A percentile compares a stretch with the other conserved stretches of the same genome.
These are phyloP conservation scores for Carettochelys insculpta DNA, from an alignment of 2,113 vertebrate genomes.

Conservation along the genomic window DNA sequence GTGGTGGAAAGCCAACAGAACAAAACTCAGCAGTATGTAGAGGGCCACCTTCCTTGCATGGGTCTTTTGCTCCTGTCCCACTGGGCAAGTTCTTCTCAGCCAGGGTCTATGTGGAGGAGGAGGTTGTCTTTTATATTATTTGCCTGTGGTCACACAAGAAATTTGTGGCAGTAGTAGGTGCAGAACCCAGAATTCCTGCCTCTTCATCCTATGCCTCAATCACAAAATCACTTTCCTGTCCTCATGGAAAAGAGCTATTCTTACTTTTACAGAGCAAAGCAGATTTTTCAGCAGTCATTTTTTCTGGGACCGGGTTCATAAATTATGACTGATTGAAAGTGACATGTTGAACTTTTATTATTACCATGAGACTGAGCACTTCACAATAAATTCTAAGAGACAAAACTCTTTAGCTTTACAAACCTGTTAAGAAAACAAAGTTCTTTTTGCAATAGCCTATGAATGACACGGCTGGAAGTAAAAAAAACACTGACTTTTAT, in stretches of 20 bases:
- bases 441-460: constrained; percentile 13
- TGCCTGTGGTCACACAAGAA: background rate
- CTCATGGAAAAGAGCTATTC: fast-evolving
- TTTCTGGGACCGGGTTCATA: background rate
- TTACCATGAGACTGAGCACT: background rate
- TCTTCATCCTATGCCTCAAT: fast-evolving
- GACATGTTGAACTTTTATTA: constrained; percentile 25
- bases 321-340: constrained; percentile 25
- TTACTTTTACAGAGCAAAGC: background rate
- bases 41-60: background rate
- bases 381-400: constrained; percentile 4
- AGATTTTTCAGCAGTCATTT: constrained; percentile 20
- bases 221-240: fast-evolving
- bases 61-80: background rate
- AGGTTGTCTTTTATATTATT: fast-evolving
- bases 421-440: constrained; percentile 6
- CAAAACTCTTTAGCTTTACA: constrained; percentile 12
- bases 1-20: background rate
- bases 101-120: background rate
- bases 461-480: background rate
- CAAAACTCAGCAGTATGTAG: background rate
- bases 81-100: background rate
- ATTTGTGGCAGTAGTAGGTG: background rate
- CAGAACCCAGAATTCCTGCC: background rate
- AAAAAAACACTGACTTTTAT: background rate